Percentiles rank a stretch among this genome's conserved stretches.
These are phyloP conservation scores for Tromatobia lineatoria DNA, from an alignment of 2,888 invertebrate genomes.

Conservation along the genomic window DNA sequence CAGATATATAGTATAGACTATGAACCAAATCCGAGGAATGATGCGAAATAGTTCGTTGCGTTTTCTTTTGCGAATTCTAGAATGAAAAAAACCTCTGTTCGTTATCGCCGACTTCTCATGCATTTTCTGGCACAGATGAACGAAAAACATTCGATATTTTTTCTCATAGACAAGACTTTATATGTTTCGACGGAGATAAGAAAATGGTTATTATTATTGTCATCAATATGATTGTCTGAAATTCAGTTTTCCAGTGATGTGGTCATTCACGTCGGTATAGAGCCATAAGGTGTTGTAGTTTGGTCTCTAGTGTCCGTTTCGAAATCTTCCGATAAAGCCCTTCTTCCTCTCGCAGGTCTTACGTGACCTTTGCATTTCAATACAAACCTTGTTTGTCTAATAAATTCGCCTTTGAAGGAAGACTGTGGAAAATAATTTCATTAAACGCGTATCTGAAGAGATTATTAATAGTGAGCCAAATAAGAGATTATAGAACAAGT, in stretches of 20 bases:
- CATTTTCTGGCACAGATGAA: too few species aligned
- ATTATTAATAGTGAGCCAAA: not conserved
- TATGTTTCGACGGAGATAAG: not conserved
- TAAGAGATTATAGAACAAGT: not conserved
- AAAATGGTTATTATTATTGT: not conserved
- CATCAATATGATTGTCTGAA: not conserved
- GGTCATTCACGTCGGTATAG: conserved; percentile 75
- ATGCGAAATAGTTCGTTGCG: too few species aligned
- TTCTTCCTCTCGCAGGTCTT: conserved; percentile 88
- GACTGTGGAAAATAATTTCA: conserved; percentile 86
- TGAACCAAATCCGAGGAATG: too few species aligned
- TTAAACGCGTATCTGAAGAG: not conserved
- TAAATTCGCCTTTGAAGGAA: conserved; percentile 89
- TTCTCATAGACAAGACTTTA: not conserved
- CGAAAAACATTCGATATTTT: too few species aligned
- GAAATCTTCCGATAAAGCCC: conserved; percentile 82
- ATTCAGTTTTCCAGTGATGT: conserved; percentile 71
- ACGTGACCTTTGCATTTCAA: conserved; percentile 90
- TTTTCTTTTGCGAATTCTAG: too few species aligned
- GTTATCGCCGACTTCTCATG: too few species aligned
- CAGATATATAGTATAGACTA: too few species aligned
- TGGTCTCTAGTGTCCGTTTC: conserved; percentile 72
- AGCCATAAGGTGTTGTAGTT: conserved; percentile 75
- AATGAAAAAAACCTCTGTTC: too few species aligned
- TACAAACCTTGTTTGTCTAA: conserved; percentile 90